Conservation (phyloP, 2,113 vertebrate species). For the Corythornis cristatus region DNA sequence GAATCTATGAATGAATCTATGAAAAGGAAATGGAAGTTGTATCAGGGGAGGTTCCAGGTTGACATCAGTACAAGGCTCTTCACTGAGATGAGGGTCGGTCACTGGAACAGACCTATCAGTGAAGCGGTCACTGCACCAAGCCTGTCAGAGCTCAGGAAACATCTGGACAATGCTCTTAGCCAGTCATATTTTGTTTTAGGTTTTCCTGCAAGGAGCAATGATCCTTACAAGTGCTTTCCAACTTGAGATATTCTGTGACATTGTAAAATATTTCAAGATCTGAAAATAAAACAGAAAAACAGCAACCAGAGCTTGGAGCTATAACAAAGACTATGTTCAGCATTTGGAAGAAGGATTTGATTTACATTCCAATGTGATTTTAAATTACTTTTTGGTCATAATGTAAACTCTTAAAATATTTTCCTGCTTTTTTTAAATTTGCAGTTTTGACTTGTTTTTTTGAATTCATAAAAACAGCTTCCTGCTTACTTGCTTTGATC, state of each 20-base stretch:
- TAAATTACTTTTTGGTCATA: not conserved
- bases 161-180: not conserved
- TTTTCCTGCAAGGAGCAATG: not conserved
- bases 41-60: not conserved
- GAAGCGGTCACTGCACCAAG: not conserved
- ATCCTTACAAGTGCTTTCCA: not conserved
- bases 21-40: not conserved
- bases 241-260: not conserved
- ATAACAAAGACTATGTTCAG: not conserved
- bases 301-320: not conserved
- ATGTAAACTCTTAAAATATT: not conserved
- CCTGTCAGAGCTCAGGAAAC: not conserved
- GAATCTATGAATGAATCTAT: too few species aligned
- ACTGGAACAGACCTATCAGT: not conserved
- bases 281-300: not conserved
- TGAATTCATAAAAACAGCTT: not conserved
- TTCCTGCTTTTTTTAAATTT: not conserved
- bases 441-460: not conserved
- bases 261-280: not conserved
- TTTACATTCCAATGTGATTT: not conserved
- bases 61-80: not conserved
- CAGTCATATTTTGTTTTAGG: not conserved
- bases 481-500: not conserved
- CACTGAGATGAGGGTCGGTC: too few species aligned
- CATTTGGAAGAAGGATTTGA: not conserved